Evolutionary conservation across 2,888 invertebrate species (phyloP).

Genomic region (Ceriagrion tenellum): DNA sequence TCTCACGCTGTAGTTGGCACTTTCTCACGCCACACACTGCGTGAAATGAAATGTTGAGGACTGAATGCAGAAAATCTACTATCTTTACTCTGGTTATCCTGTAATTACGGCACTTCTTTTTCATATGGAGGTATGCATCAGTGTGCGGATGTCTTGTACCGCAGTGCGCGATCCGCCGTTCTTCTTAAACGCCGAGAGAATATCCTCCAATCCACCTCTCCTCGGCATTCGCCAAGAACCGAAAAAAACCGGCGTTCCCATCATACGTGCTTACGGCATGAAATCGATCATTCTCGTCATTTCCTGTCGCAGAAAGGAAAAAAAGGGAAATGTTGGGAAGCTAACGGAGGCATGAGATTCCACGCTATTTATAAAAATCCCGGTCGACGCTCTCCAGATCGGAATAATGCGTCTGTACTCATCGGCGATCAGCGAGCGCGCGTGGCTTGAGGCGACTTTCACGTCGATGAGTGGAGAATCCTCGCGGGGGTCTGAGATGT

Average conservation of each 20-base stretch:
- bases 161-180: neutral
- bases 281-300: constrained; percentile 43
- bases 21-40: too few relatives aligned
- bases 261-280: neutral
- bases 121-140: neutral
- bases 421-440: neutral
- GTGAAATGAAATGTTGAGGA: too few relatives aligned
- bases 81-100: too few relatives aligned
- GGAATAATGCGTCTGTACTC: neutral
- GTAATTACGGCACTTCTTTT: too few relatives aligned
- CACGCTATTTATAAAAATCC: constrained; percentile 6
- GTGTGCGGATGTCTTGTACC: neutral
- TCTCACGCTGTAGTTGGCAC: too few relatives aligned
- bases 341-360: neutral
- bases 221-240: neutral
- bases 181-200: neutral
- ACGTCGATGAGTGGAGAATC: neutral
- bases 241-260: neutral
- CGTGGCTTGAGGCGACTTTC: neutral
- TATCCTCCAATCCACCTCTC: neutral
- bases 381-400: neutral
- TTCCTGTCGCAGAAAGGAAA: neutral
- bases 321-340: neutral
- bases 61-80: too few relatives aligned
- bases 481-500: neutral